These are phyloP conservation scores for Macaria liturata DNA, from an alignment of 2,888 invertebrate species.

Conservation along the genomic window DNA sequence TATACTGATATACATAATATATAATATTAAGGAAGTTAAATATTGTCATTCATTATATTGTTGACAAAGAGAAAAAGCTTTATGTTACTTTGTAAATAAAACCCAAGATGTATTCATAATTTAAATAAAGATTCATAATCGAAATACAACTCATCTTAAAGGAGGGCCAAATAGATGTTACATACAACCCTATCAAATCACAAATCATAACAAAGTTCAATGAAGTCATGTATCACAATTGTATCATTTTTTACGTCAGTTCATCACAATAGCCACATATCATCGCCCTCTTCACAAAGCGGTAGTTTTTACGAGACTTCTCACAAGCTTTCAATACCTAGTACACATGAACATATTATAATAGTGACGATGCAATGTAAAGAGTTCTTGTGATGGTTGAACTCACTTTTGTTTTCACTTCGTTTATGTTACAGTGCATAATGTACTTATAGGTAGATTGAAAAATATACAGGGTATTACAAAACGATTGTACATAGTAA, in stretches of 20 bases:
- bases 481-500: too few species aligned
- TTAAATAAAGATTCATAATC: too few species aligned
- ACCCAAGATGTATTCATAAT: too few species aligned
- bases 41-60: too few species aligned
- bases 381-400: constrained; percentile 44
- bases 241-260: neutral
- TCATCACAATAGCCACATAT: constrained; percentile 30
- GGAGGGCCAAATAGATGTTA: too few species aligned
- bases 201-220: neutral
- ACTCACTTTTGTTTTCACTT: constrained; percentile 50
- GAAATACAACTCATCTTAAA: too few species aligned
- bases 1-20: too few species aligned
- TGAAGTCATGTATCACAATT: neutral
- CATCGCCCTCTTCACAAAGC: constrained; percentile 44
- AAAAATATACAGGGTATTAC: too few species aligned
- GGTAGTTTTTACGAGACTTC: constrained; percentile 46
- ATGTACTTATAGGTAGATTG: too few species aligned
- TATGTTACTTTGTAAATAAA: too few species aligned
- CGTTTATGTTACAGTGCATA: constrained; percentile 16
- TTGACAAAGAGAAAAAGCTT: too few species aligned
- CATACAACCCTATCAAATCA: neutral
- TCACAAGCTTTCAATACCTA: constrained; percentile 59
- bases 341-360: constrained; percentile 33
- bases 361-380: constrained; percentile 39
- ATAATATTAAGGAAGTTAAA: too few species aligned